Base-by-base conservation (phyloP, 2,797 vertebrate species). In the Cyclura pinguis region DNA sequence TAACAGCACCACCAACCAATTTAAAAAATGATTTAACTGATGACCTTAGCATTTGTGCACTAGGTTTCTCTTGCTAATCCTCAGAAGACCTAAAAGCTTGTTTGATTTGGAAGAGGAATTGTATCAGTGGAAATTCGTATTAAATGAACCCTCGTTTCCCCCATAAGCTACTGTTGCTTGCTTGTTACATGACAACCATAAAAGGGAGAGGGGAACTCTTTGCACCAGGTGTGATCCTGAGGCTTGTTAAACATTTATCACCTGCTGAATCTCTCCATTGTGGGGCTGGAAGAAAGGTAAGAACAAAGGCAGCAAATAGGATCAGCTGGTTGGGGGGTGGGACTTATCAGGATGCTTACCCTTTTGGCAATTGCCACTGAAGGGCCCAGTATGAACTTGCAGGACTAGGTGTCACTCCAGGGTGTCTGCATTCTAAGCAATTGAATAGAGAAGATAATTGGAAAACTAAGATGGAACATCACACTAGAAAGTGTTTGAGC, bases 231-330 rank as follows among this genome's bases (percentile, higher is more conserved):
- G 85, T 87, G 85, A 87, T 91, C 80, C 80, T 69, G 80, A 91
- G 80, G 20, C 59, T 73, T 84, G 85, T 91, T 91, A 91, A 87
- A 91, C 89, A 87, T 91, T 91, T 84, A 91, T 87, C 72, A 87
- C 57, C 80, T 91, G 85, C 59, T 78, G 59, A 57, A 77, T 84
- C 80, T 82, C 57, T 90, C 55, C 29, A 87, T 84, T 90, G 89
- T 90, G 38, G 32, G 80, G 2, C 32, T 86, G 80, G 27, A 4
- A 24, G 74, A 76, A 85, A 80, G 42, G 67, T 50, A 77, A 29
- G 32, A 69, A 84, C 90, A 87, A 91, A 87, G 69, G 73, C 73
- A 87, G 27, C 85, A 69, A 62, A 84, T 55, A 50, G 84, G 50
- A 78, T 77, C 16, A 84, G 85, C 85, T 84, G 80, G n/a, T 47